phyloP scores from a whole-genome alignment of 2,113 vertebrate genomes.

The human region DNA sequence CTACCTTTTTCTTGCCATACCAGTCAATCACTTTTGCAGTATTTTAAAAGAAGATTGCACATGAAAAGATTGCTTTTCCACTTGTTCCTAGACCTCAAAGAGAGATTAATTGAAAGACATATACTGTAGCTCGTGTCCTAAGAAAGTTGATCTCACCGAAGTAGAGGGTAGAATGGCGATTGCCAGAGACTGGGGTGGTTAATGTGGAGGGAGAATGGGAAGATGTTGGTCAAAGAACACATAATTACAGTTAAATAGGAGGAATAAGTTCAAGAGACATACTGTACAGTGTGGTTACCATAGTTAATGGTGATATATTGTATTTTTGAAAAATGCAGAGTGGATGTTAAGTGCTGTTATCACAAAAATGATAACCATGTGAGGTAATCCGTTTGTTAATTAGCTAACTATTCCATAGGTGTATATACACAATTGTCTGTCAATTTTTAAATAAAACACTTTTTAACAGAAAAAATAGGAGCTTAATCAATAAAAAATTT shows the following conservation, averaged over 20 bases:
- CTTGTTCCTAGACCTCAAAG: background rate
- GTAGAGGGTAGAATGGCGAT: background rate
- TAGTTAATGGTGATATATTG: background rate
- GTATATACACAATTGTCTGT: background rate
- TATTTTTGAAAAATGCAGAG: background rate
- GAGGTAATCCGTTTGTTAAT: background rate
- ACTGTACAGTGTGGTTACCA: background rate
- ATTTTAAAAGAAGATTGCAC: conserved; percentile 43
- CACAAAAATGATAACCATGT: background rate
- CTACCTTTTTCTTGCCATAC: background rate
- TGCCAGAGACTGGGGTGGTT: background rate
- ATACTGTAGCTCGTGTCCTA: background rate
- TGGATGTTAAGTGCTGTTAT: background rate
- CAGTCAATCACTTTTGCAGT: background rate
- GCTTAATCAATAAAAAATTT: conserved; percentile 12
- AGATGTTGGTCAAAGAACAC: background rate
- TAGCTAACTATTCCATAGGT: background rate
- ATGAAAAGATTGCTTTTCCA: background rate
- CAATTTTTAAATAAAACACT: background rate
- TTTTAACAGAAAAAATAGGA: background rate
- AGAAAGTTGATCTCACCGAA: background rate
- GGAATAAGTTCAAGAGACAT: background rate
- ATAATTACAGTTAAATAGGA: background rate
- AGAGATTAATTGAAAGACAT: conserved; percentile 16
- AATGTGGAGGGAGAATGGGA: background rate